phyloP scores from a whole-genome alignment of 1,140 invertebrate species.

The Apis laboriosa region DNA sequence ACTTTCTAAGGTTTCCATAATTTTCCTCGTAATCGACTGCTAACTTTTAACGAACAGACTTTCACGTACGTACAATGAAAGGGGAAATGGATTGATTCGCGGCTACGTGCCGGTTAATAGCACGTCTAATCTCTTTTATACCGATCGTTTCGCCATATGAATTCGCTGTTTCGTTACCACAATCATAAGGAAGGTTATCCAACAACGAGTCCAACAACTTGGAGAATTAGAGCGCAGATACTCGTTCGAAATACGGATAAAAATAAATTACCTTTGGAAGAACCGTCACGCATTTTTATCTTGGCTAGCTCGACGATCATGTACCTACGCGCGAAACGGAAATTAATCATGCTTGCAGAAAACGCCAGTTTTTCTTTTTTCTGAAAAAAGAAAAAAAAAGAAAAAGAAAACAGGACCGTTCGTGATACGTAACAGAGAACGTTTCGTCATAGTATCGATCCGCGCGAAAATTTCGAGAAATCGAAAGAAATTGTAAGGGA shows the following conservation, averaged over 20 bases:
- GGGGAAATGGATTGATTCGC: constrained; percentile 7
- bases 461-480: neutral
- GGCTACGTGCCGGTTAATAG: neutral
- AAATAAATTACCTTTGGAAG: constrained; percentile 8
- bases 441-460: neutral
- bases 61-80: neutral
- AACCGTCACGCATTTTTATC: neutral
- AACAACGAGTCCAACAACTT: neutral
- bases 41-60: constrained; percentile 7
- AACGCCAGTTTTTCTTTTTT: neutral
- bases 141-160: too few relatives aligned
- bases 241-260: neutral
- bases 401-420: constrained; percentile 47
- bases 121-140: neutral
- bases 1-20: constrained; percentile 17
- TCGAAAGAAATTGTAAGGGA: neutral
- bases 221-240: neutral
- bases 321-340: neutral
- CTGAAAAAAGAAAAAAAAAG: neutral
- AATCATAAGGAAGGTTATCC: too few relatives aligned
- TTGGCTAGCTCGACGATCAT: neutral
- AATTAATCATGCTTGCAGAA: constrained; percentile 42
- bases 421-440: constrained; percentile 1
- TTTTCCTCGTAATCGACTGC: constrained; percentile 1
- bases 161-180: too few relatives aligned